Base-by-base conservation (phyloP, 2,888 invertebrate genomes). In the Himalopsyche tibetana region DNA sequence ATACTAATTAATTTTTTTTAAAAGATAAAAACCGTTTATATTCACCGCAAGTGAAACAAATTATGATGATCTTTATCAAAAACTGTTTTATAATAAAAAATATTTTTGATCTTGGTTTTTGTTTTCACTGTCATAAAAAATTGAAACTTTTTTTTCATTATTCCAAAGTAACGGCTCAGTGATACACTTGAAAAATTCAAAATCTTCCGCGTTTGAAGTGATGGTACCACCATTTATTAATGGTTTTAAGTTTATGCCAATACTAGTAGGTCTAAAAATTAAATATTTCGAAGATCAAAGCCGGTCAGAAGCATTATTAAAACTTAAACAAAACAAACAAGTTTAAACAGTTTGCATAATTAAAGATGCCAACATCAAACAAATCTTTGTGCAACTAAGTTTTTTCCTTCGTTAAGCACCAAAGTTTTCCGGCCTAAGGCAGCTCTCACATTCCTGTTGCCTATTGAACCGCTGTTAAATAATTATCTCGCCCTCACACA, bases 401-500 rank as follows among this genome's bases (percentile, higher is more conserved):
- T 74, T 74, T 74, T 74, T 74, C 74, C 74, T 36, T 74, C 74
- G 74, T 15, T 74, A 74, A 74, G 74, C 74, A 74, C 74, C 74
- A 36, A 74, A 74, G 74, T 74, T 74, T 74, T 74, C 74, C 74
- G 11, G 74, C 74, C 74, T 74, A 36, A 74, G 74, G 74, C 74
- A 36, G 74, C 74, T 74, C 74, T 74, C 74, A 74, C 74, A 74
- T 74, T 74, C 74, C 36, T 74, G 74, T 74, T 74, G 74, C 74
- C 74, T 74, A 74, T 74, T 74, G 74, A 74, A 74, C 74, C 74
- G 74, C 74, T 74, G 74, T 74, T 74, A 74, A 87, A 86, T 86
- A 86, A 87, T 87, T 85, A 87, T 87, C 87, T 87, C 83, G 42
- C 83, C 51, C 74, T 85, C 83, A 83, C 83, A 85, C 87, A 87